Evolutionary conservation across 1,140 invertebrate species (phyloP), one percentile per base, ranked within the genome.

Genomic region (Neotoxoptera formosana): DNA sequence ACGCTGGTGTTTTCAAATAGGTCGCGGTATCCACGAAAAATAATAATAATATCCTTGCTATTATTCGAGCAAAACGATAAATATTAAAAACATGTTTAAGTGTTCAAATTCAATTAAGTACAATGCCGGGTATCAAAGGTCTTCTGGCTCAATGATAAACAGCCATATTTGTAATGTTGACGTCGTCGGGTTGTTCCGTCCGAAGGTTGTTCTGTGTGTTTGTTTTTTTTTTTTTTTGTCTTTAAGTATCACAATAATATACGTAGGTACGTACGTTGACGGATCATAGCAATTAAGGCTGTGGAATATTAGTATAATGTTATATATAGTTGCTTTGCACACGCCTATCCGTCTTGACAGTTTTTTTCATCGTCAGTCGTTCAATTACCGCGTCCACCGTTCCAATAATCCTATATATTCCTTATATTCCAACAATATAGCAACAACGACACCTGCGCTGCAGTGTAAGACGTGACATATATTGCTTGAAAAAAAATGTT

Each of bases 151-250:
- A 83, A 83, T 51, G 91, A 93, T 45, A 86, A 93, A 93, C 51
- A 30, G 56, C 91, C 91, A 93, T 93, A 93, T 93, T 93, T 53
- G 91, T 84, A 86, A 93, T n/a, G 76, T 92, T 30, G 41, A 92
- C 36, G 91, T 53, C 21, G 48, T 81, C n/a, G n/a, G n/a, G n/a
- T n/a, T n/a, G n/a, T 83, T 56, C 56, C 56, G 51, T 86, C 36
- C 17, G 91, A 93, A 93, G 91, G 91, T 86, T 86, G 76, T 67
- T 90, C n/a, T 53, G 25, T 30, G 91, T 56, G n/a, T n/a, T n/a
- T n/a, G n/a, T n/a, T n/a, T 84, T 93, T 23, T 93, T 93, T 84
- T 41, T 48, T 93, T 67, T n/a, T 84, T 41, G 34, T 53, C 53
- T 84, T 53, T n/a, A 53, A 86, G 47, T 56, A n/a, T n/a, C n/a